Conservation (phyloP, 2,888 invertebrate species). For the Seira sanloemensis region DNA sequence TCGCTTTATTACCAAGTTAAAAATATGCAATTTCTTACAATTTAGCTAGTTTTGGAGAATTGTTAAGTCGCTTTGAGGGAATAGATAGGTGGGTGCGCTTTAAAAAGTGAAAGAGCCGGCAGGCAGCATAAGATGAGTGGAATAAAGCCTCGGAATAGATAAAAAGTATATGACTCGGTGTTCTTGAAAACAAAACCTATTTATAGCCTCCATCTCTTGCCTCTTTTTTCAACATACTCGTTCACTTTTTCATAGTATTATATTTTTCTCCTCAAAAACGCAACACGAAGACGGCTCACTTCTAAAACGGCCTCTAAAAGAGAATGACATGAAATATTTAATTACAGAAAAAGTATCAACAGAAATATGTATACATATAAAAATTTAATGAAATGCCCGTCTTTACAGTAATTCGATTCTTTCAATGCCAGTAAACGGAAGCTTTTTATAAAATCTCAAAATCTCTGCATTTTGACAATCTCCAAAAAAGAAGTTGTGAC, state of each 20-base stretch:
- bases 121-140: no score
- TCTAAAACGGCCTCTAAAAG: not conserved
- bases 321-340: not conserved
- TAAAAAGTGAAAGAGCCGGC: not conserved
- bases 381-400: not conserved
- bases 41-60: no score
- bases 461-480: not conserved
- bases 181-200: conserved; percentile 65
- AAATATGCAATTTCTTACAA: no score
- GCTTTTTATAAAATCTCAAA: no score
- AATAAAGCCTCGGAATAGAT: not conserved
- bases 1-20: no score
- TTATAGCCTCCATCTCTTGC: conserved; percentile 40
- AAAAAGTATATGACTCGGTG: conserved; percentile 12
- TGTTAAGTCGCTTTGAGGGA: no score
- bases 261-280: conserved; percentile 14
- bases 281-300: no score
- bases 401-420: not conserved
- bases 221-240: conserved; percentile 45
- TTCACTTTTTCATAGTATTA: conserved; percentile 43
- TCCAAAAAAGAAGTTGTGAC: not conserved
- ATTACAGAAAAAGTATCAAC: not conserved
- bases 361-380: not conserved
- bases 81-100: not conserved
- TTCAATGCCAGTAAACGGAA: no score